These are phyloP conservation scores for Dipodomys ordii DNA, from an alignment of 2,113 vertebrate genomes.

Conservation along the genomic window DNA sequence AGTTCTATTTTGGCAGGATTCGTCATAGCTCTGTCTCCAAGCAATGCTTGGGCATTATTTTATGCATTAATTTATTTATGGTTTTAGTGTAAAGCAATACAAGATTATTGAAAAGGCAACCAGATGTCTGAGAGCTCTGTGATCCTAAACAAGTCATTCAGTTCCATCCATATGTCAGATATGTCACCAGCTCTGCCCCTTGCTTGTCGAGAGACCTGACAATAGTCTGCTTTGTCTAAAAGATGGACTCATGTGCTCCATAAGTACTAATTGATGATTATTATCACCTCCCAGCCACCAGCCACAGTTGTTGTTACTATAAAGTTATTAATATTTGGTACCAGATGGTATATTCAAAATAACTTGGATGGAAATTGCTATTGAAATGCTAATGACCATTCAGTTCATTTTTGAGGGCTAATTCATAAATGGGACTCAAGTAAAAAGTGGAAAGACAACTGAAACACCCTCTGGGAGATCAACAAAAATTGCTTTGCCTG, in stretches of 20 bases:
- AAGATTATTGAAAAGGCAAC: neutral
- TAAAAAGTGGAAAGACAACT: constrained; percentile 25
- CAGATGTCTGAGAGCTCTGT: neutral
- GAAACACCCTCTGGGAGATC: neutral
- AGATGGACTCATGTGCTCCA: neutral
- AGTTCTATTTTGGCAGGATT: neutral
- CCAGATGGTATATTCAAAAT: constrained; percentile 70
- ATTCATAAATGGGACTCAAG: neutral
- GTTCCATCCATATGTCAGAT: neutral
- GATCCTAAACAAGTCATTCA: constrained; percentile 31
- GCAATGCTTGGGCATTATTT: neutral
- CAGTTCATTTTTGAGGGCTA: constrained; percentile 29
- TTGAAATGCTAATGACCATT: constrained; percentile 66
- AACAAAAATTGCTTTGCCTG: neutral
- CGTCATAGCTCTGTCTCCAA: neutral
- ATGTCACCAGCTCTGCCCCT: constrained; percentile 19
- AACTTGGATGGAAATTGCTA: constrained; percentile 49
- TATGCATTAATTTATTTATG: neutral
- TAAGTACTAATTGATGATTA: constrained; percentile 28
- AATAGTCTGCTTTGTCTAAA: neutral
- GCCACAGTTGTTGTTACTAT: constrained; percentile 24
- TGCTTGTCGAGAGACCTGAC: neutral
- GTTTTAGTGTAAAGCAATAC: neutral
- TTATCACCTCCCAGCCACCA: neutral
- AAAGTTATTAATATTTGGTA: constrained; percentile 70